Base-by-base conservation (phyloP, 2,888 invertebrate genomes). In the Sicus ferrugineus region DNA sequence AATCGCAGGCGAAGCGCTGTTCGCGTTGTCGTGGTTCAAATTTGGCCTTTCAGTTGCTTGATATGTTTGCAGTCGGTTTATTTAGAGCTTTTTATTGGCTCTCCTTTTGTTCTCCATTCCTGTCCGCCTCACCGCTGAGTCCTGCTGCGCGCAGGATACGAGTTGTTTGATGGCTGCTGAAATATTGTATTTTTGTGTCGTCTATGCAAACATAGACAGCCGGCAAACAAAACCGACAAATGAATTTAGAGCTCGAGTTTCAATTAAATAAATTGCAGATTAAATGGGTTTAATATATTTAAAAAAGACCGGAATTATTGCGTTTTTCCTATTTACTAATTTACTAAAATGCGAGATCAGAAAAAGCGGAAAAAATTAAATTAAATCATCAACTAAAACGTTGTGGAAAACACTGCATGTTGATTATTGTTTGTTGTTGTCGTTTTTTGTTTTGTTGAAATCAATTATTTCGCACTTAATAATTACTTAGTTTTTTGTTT, bases 401-500 rank as follows among this genome's bases (percentile, higher is more conserved):
- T 11, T 61, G 34, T 14, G 3, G 11, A 61, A 42, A 42, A 54
- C 23, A 54, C 3, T 21, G 5, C 16, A 54, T 4, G 16, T 42
- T 21, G 3, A 21, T 52, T 52, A 7, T 52, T 52, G 52, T 42
- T 54, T 23, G 28, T 54, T 54, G 28, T 54, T 54, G 23, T 54
- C 28, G 2, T 9, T 5, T 19, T 42, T 54, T 28, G 54, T 54
- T 54, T 16, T 56, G 30, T 56, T 30, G 56, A 7, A n/a, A n/a
- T n/a, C 1, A 28, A 56, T 56, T 16, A 16, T 61, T 23, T 61
- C 6, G 38, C 34, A 42, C 5, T 61, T 2, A 14, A 61, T 42
- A 61, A 42, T 61, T 42, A 61, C 26, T 23, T 48, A 48, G 21
- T 48, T 48, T 48, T n/a, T 48, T 48, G 48, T 48, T 56, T 30